These are phyloP conservation scores for Formica selysi DNA, from an alignment of 1,140 invertebrate species.

Conservation along the genomic window DNA sequence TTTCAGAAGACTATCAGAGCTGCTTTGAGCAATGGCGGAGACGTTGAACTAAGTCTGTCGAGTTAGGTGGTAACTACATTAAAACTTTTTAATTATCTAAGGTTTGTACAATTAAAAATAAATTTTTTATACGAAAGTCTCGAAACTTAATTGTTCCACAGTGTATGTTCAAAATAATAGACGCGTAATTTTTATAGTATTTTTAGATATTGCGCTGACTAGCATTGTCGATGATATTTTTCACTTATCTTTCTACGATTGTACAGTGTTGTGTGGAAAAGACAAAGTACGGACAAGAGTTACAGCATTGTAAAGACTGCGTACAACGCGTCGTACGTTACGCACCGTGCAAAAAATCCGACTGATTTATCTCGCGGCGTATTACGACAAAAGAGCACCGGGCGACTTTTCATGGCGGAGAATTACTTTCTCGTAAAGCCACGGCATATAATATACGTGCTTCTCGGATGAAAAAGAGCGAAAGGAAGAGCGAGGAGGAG, in stretches of 20 bases:
- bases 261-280: conserved; percentile 1
- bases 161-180: not conserved
- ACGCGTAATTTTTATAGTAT: not conserved
- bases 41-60: no score
- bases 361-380: conserved; percentile 60
- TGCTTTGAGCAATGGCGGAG: no score
- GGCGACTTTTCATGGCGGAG: conserved; percentile 56
- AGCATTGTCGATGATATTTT: not conserved
- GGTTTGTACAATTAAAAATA: no score
- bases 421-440: conserved; percentile 67
- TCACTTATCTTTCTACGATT: conserved; percentile 36
- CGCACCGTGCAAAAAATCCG: conserved; percentile 44
- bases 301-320: conserved; percentile 60
- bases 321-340: conserved; percentile 41
- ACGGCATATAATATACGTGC: conserved; percentile 56
- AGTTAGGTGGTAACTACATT: no score
- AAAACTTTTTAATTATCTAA: no score
- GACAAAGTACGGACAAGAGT: conserved; percentile 18
- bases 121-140: no score
- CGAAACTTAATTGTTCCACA: no score
- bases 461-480: conserved; percentile 10
- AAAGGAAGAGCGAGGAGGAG: not conserved
- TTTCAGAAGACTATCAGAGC: no score
- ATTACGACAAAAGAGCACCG: conserved; percentile 33
- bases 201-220: not conserved